Conservation (phyloP, 2,888 invertebrate species). For the Drosophila anomalata region DNA sequence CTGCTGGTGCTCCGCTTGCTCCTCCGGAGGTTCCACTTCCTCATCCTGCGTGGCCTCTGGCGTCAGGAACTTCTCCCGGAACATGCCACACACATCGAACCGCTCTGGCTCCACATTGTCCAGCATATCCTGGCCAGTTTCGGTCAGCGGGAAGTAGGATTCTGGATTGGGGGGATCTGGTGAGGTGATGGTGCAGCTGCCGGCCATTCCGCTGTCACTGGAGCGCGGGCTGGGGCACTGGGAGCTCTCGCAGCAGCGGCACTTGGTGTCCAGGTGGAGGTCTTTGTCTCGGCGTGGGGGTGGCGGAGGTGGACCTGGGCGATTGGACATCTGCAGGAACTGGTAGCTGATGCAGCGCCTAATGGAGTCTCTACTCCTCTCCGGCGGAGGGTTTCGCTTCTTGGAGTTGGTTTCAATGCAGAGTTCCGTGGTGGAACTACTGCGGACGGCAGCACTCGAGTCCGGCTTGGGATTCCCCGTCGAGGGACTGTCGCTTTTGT, state of each 20-base stretch:
- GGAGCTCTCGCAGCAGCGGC: constrained; percentile 87
- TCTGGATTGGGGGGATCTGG: constrained; percentile 86
- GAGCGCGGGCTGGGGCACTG: constrained; percentile 89
- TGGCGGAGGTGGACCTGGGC: constrained; percentile 40
- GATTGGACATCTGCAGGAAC: constrained; percentile 81
- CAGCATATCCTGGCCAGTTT: constrained; percentile 53
- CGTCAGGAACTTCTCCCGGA: constrained; percentile 82
- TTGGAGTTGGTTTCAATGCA: constrained; percentile 65
- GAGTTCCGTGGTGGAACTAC: constrained; percentile 68
- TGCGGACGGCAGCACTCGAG: constrained; percentile 23
- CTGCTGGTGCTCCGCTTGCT: constrained; percentile 2
- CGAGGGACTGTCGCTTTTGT: constrained; percentile 53
- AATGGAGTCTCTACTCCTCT: constrained; percentile 73
- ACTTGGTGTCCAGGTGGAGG: constrained; percentile 74
- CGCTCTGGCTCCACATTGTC: constrained; percentile 67
- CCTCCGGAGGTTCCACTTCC: constrained; percentile 11
- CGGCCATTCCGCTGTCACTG: constrained; percentile 92
- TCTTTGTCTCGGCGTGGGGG: constrained; percentile 43
- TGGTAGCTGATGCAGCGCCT: constrained; percentile 85
- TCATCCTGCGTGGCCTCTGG: constrained; percentile 68
- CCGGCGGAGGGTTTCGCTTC: constrained; percentile 62
- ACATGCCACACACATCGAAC: constrained; percentile 83
- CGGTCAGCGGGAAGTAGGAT: constrained; percentile 46
- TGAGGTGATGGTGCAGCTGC: constrained; percentile 90
- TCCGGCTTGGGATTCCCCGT: constrained; percentile 42